Base-by-base conservation (phyloP, 2,888 invertebrate species). In the Catocala sponsa region DNA sequence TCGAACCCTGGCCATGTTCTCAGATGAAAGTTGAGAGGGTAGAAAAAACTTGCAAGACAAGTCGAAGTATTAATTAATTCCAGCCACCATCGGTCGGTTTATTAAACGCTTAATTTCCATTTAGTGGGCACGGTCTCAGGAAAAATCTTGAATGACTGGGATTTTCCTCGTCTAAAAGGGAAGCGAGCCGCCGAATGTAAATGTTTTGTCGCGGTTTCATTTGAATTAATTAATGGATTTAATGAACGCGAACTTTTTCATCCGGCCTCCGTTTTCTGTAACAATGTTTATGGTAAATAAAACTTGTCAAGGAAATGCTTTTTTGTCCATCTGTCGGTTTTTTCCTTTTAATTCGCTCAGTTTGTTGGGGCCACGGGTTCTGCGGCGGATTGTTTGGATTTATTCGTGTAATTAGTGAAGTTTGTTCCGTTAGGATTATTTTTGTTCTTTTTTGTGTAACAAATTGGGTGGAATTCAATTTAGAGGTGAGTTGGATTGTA, bases 221-320 rank as follows among this genome's bases (percentile, higher is more conserved):
- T 94, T 92, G 94, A 94, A 94, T 94, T 94, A 94, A 94, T 94
- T 94, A 94, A 92, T 86, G 90, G 86, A 88, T 90, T 90, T 94
- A 94, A 94, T 94, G 93, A 93, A 86, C 87, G 85, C 87, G 81
- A 91, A 94, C 89, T 93, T 94, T 91, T 91, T 91, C 88, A 88
- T 88, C 88, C 89, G 80, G 75, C 82, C 79, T 79, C 81, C 84
- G 86, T 86, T 88, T 82, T 84, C 84, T 82, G 88, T 92, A 92
- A 93, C 94, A 93, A 91, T 94, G 94, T 94, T 94, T 92, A 91
- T 91, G 90, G 91, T 92, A 92, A 94, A 94, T 90, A 93, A 92
- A 94, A 92, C 90, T 94, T 94, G 92, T 94, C 90, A 92, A 90
- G 92, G 93, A 92, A 94, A 90, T 90, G 87, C 81, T 80, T 91